phyloP scores from a whole-genome alignment of 1,140 invertebrate species.

The Drosophila nikananu region DNA sequence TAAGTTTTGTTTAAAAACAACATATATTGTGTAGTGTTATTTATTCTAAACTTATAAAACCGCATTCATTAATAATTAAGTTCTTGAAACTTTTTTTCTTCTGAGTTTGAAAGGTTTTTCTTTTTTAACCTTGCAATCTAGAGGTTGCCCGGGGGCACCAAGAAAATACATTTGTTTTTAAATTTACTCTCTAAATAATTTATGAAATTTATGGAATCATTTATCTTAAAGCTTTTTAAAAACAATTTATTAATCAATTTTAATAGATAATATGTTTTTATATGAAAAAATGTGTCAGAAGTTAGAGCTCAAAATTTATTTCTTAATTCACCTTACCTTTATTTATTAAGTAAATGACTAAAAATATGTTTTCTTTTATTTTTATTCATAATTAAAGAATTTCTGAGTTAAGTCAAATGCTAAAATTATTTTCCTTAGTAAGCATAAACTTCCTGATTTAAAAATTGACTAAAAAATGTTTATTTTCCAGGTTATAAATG shows the following conservation, averaged over 20 bases:
- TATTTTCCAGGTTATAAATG: neutral
- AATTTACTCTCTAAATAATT: too few relatives aligned
- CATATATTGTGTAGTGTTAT: neutral
- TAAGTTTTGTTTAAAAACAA: slow-evolving; percentile 3
- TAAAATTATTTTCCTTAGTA: neutral
- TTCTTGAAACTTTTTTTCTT: neutral
- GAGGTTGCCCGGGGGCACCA: too few relatives aligned
- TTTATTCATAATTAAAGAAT: neutral
- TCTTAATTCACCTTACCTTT: too few relatives aligned
- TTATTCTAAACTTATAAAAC: neutral
- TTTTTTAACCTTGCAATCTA: too few relatives aligned
- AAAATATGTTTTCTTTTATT: neutral
- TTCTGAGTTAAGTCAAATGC: neutral
- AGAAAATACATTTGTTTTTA: too few relatives aligned
- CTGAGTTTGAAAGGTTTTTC: too few relatives aligned
- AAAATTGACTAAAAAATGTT: neutral
- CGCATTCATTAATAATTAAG: neutral
- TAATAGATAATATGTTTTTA: neutral
- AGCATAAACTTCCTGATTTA: neutral
- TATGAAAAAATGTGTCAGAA: neutral
- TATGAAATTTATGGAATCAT: too few relatives aligned
- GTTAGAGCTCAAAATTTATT: neutral
- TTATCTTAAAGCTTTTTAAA: too few relatives aligned
- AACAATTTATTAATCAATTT: neutral
- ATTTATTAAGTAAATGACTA: neutral